Percentiles rank a stretch among this genome's conserved stretches.
These are phyloP conservation scores for Aphidoletes aphidimyza DNA, from an alignment of 2,888 invertebrate species.

Conservation along the genomic window DNA sequence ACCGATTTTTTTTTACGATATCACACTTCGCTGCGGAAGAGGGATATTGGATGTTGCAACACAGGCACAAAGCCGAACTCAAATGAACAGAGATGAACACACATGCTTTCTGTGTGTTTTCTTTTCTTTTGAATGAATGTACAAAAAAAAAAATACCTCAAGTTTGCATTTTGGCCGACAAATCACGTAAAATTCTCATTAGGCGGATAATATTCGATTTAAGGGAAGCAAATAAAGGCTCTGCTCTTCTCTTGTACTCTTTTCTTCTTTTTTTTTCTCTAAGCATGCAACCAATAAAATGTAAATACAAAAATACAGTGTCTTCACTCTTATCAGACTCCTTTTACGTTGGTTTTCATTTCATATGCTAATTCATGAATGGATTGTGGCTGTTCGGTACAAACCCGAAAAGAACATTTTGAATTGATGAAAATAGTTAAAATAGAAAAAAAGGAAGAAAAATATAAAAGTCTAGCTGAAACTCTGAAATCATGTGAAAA, in stretches of 20 bases:
- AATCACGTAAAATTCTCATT: constrained; percentile 54
- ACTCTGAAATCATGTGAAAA: too few species aligned
- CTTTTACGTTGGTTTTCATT: background rate
- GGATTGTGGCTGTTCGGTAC: too few species aligned
- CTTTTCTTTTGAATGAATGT: background rate
- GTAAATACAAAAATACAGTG: too few species aligned
- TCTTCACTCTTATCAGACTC: constrained; percentile 17
- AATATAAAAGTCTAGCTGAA: too few species aligned
- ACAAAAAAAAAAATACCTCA: constrained; percentile 35
- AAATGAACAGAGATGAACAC: background rate
- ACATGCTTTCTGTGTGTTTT: constrained; percentile 5
- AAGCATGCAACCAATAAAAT: background rate
- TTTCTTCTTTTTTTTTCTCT: too few species aligned
- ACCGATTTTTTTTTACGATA: constrained; percentile 48
- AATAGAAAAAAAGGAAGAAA: too few species aligned
- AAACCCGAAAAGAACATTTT: too few species aligned
- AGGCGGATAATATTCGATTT: constrained; percentile 22
- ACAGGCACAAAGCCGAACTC: background rate
- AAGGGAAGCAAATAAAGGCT: background rate
- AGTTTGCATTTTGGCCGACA: constrained; percentile 31
- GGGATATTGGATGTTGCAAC: background rate
- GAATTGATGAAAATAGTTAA: too few species aligned
- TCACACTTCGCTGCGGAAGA: background rate
- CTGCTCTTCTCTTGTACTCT: too few species aligned
- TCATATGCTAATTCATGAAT: constrained; percentile 35